Percentiles rank a stretch among this genome's conserved stretches.
Conservation (phyloP, 2,888 invertebrate species). For the Tenthredo mesomela region DNA sequence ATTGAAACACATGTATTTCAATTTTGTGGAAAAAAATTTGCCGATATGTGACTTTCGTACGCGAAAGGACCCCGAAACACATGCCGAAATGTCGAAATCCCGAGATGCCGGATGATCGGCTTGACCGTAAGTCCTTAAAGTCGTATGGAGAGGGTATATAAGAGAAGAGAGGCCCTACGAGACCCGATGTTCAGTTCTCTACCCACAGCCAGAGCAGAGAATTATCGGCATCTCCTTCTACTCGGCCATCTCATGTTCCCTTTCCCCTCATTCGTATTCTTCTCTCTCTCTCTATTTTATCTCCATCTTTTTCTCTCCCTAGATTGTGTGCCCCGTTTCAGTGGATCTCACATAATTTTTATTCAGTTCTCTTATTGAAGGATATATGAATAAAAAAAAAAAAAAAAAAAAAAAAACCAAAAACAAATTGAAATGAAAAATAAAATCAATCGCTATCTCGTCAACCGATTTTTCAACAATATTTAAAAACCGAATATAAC, state of each 20-base stretch:
- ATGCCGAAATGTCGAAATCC: not conserved
- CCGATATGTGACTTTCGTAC: not conserved
- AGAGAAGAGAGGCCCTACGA: constrained; percentile 1
- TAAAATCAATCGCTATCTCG: too few species aligned
- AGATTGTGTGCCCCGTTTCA: constrained; percentile 25
- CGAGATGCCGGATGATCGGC: not conserved
- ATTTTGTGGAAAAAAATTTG: not conserved
- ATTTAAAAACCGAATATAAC: too few species aligned
- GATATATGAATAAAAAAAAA: too few species aligned
- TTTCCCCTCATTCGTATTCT: not conserved
- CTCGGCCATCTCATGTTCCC: constrained; percentile 37
- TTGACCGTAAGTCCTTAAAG: not conserved
- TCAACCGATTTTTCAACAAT: too few species aligned
- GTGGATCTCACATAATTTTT: constrained; percentile 37
- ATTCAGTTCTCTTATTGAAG: not conserved
- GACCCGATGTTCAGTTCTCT: constrained; percentile 31
- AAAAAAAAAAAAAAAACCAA: too few species aligned
- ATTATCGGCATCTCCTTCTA: constrained; percentile 39
- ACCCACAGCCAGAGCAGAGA: constrained; percentile 21
- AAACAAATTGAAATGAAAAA: too few species aligned
- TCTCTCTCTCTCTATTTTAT: constrained; percentile 33
- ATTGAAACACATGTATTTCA: not conserved
- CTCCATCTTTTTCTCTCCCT: constrained; percentile 4
- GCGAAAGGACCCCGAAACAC: not conserved
- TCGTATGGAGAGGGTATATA: not conserved